A percentile compares a stretch with the other conserved stretches of the same genome.
phyloP scores from a whole-genome alignment of 2,797 vertebrate genomes.

The Clarias fuscus region DNA sequence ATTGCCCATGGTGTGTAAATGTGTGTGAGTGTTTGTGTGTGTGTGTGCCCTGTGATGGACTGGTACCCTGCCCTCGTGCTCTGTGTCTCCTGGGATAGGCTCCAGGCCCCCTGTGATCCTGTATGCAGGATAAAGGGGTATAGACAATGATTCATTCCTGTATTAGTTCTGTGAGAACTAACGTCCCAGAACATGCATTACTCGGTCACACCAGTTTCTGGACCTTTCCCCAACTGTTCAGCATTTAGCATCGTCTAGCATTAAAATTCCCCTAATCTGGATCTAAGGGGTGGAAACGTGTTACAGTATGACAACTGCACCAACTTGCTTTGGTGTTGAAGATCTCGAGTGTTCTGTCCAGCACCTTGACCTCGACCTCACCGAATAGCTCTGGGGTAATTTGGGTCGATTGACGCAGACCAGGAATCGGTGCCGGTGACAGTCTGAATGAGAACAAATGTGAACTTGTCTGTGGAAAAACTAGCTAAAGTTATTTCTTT shows the following conservation, averaged over 20 bases:
- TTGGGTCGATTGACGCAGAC: not conserved
- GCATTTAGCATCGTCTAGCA: not conserved
- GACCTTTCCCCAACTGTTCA: not conserved
- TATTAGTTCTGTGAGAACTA: not conserved
- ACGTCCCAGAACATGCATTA: not conserved
- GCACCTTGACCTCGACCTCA: not conserved
- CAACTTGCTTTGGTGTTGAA: not conserved
- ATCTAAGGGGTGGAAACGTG: not conserved
- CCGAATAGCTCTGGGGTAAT: not conserved
- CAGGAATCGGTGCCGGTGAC: not conserved
- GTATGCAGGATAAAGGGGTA: too few species aligned
- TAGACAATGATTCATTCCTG: not conserved
- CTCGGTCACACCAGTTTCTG: too few species aligned
- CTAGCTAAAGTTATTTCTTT: too few species aligned
- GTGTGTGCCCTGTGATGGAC: too few species aligned
- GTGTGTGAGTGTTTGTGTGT: too few species aligned
- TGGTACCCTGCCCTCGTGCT: too few species aligned
- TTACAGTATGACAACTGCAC: not conserved
- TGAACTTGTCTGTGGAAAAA: too few species aligned
- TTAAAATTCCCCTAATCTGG: not conserved
- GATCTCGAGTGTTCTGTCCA: not conserved
- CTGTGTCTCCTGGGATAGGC: too few species aligned
- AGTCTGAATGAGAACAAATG: not conserved
- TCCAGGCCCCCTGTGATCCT: too few species aligned
- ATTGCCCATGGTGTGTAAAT: too few species aligned